A percentile compares a stretch with the other conserved stretches of the same genome.
phyloP scores from a whole-genome alignment of 1,140 invertebrate species.

The Oncopodura yosiiana region DNA sequence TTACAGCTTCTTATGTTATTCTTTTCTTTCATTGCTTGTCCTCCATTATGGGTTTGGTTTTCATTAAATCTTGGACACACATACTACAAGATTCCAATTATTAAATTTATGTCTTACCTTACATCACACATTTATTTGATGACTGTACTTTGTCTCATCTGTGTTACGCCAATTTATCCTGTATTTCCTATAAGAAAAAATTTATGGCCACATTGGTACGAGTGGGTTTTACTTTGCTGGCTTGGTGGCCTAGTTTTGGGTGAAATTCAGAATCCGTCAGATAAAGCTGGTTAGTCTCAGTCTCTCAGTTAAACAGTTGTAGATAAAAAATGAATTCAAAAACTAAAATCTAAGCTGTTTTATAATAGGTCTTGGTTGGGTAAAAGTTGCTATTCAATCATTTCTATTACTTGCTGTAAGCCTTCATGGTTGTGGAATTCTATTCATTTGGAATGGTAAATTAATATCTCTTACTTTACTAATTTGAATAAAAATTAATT shows the following conservation, averaged over 20 bases:
- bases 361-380: slow-evolving; percentile 87
- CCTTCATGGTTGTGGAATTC: slow-evolving; percentile 71
- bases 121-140: slow-evolving; percentile 97
- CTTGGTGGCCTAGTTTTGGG: slow-evolving; percentile 88
- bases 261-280: slow-evolving; percentile 91
- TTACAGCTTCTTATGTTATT: slow-evolving; percentile 87
- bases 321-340: too few species aligned
- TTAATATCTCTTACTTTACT: too few species aligned
- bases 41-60: slow-evolving; percentile 91
- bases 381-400: slow-evolving; percentile 81
- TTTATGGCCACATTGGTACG: slow-evolving; percentile 67
- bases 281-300: too few species aligned
- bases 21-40: slow-evolving; percentile 80
- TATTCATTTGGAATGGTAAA: slow-evolving; percentile 57
- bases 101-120: slow-evolving; percentile 98
- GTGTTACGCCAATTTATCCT: slow-evolving; percentile 76
- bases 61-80: slow-evolving; percentile 89
- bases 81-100: slow-evolving; percentile 89
- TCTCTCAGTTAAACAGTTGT: too few species aligned
- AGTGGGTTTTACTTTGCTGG: slow-evolving; percentile 92
- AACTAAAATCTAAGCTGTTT: too few species aligned
- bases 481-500: too few species aligned
- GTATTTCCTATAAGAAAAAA: slow-evolving; percentile 53
- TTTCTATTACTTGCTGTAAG: slow-evolving; percentile 85
- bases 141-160: slow-evolving; percentile 79